Evolutionary conservation across 1,140 invertebrate species (phyloP).

Genomic region (Tetragnatha versicolor): DNA sequence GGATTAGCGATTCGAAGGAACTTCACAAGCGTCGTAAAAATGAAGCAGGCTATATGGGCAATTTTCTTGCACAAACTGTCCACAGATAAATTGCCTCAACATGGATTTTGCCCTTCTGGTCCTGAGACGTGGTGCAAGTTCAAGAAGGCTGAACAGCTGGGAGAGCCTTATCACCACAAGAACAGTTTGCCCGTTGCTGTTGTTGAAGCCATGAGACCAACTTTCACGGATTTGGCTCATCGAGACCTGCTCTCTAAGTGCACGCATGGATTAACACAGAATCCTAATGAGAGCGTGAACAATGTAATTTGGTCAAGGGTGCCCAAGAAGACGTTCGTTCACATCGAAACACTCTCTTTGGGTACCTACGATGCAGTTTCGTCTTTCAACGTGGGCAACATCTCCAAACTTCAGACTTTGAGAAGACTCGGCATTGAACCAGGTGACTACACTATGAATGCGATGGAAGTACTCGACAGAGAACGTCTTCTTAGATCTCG

Average conservation of each 20-base stretch:
- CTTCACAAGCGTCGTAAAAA: neutral
- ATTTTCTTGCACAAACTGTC: slow-evolving; percentile 20
- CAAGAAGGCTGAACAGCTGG: neutral
- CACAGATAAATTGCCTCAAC: slow-evolving; percentile 10
- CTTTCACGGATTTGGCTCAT: neutral
- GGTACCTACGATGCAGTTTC: neutral
- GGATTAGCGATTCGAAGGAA: neutral
- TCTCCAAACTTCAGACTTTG: neutral
- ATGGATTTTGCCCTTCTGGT: neutral
- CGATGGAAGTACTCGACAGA: no score
- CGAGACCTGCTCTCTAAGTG: neutral
- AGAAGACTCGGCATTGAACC: slow-evolving; percentile 8
- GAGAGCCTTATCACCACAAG: slow-evolving; percentile 17
- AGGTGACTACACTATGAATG: no score
- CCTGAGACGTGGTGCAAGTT: slow-evolving; percentile 1
- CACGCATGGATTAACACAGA: slow-evolving; percentile 11
- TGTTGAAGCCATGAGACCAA: neutral
- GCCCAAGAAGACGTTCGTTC: slow-evolving; percentile 6
- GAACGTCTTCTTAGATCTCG: no score
- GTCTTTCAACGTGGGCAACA: slow-evolving; percentile 10
- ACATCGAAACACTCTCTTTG: neutral
- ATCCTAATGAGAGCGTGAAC: slow-evolving; percentile 5
- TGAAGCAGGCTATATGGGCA: slow-evolving; percentile 20
- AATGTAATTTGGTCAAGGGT: neutral
- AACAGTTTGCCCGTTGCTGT: neutral